These are phyloP conservation scores for Cryptocephalus primarius DNA, from an alignment of 2,888 invertebrate genomes.

Conservation along the genomic window DNA sequence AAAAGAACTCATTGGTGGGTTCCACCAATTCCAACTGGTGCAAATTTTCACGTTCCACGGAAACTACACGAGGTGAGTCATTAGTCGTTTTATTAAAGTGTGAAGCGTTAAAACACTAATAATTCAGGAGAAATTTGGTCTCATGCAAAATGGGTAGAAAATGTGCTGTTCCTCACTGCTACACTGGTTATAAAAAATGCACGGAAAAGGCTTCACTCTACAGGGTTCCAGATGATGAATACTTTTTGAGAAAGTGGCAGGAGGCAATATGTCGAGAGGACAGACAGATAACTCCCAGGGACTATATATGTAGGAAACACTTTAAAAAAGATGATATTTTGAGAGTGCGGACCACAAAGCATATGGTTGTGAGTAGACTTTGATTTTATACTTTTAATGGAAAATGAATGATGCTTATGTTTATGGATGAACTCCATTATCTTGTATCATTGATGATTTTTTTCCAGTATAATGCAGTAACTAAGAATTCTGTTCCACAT, in stretches of 20 bases:
- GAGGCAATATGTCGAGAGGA: slow-evolving; percentile 16
- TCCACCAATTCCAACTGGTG: too few relatives aligned
- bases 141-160: slow-evolving; percentile 12
- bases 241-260: slow-evolving; percentile 15
- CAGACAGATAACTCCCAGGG: slow-evolving; percentile 14
- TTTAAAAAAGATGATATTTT: slow-evolving; percentile 15
- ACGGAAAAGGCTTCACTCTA: slow-evolving; percentile 14
- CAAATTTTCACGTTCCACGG: too few relatives aligned
- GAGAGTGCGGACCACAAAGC: slow-evolving; percentile 10
- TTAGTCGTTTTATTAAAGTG: too few relatives aligned
- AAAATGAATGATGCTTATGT: not conserved
- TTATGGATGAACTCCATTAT: not conserved
- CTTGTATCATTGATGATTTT: not conserved
- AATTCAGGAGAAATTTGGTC: too few relatives aligned
- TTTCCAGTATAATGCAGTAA: not conserved
- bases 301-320: slow-evolving; percentile 16
- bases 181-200: slow-evolving; percentile 15
- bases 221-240: slow-evolving; percentile 15
- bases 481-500: too few relatives aligned
- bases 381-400: not conserved
- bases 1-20: too few relatives aligned
- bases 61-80: too few relatives aligned
- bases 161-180: slow-evolving; percentile 16
- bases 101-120: too few relatives aligned
- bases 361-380: slow-evolving; percentile 11